Percentiles rank a stretch among this genome's conserved stretches.
These are phyloP conservation scores for Plectrocnemia conspersa DNA, from an alignment of 1,140 invertebrate genomes.

Conservation along the genomic window DNA sequence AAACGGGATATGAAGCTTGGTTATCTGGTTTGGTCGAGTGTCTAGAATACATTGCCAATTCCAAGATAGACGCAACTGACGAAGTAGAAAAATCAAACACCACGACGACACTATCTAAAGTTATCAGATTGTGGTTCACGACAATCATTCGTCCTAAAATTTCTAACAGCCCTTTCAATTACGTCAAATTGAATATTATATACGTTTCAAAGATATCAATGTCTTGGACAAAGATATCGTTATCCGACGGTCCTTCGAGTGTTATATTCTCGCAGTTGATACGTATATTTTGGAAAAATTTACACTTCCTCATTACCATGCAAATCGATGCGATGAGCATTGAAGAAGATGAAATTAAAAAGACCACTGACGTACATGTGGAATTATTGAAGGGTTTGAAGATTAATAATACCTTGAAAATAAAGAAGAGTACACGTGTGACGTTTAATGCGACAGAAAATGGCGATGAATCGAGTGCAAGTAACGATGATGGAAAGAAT, in stretches of 20 bases:
- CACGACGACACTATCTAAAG: conserved; percentile 18
- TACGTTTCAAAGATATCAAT: conserved; percentile 18
- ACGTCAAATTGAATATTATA: conserved; percentile 20
- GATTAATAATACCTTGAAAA: conserved; percentile 32
- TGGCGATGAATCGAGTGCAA: too few relatives aligned
- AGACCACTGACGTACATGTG: conserved; percentile 36
- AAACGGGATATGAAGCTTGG: conserved; percentile 58
- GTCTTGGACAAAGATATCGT: conserved; percentile 30
- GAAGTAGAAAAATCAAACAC: conserved; percentile 1
- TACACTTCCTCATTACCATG: conserved; percentile 45
- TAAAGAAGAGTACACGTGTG: conserved; percentile 39
- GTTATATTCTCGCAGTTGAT: conserved; percentile 47
- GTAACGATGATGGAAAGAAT: conserved; percentile 25
- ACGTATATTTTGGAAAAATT: conserved; percentile 51
- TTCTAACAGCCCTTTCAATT: conserved; percentile 24
- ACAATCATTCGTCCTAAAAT: conserved; percentile 17
- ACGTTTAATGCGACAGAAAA: too few relatives aligned
- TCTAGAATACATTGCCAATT: conserved; percentile 57
- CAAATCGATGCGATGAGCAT: conserved; percentile 37
- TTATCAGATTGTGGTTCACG: conserved; percentile 26
- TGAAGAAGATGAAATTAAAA: conserved; percentile 34
- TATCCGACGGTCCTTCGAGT: conserved; percentile 16
- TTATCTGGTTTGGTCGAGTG: conserved; percentile 66
- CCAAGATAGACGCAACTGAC: conserved; percentile 40
- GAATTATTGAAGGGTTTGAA: conserved; percentile 41